Conservation (phyloP, 2,797 vertebrate genomes). For the Hyperoplus lanceolatus region DNA sequence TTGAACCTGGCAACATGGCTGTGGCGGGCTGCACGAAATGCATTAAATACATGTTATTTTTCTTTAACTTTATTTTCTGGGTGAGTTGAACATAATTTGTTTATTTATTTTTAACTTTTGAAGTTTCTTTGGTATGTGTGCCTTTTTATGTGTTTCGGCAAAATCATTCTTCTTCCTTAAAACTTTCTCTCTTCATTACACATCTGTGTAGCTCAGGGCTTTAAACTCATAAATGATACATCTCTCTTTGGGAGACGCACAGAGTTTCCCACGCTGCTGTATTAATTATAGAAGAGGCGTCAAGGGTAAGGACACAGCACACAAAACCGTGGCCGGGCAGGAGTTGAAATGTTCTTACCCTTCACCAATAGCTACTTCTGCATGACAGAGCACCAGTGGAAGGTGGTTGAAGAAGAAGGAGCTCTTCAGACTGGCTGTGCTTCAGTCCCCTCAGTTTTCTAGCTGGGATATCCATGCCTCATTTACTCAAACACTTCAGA, state of each 20-base stretch:
- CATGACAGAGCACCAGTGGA: slow-evolving; percentile 29
- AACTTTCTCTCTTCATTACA: neutral
- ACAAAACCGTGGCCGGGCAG: slow-evolving; percentile 33
- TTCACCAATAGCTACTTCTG: slow-evolving; percentile 43
- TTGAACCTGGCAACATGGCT: slow-evolving; percentile 67
- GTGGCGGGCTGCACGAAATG: slow-evolving; percentile 80
- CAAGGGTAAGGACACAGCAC: slow-evolving; percentile 7
- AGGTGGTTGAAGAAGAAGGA: slow-evolving; percentile 23
- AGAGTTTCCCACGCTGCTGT: slow-evolving; percentile 38
- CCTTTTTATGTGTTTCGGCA: slow-evolving; percentile 12
- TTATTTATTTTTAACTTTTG: neutral
- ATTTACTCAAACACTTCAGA: neutral
- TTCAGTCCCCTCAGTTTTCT: slow-evolving; percentile 9
- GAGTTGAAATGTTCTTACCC: slow-evolving; percentile 26
- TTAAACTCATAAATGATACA: neutral
- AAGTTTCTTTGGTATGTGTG: neutral
- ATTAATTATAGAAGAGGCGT: slow-evolving; percentile 30
- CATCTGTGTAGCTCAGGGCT: neutral
- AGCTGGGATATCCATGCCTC: neutral
- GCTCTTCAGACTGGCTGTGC: slow-evolving; percentile 24
- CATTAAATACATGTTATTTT: slow-evolving; percentile 84
- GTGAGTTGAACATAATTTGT: slow-evolving; percentile 84
- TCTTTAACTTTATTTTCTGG: slow-evolving; percentile 94
- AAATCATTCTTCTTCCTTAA: neutral
- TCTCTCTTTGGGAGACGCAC: slow-evolving; percentile 12